Percentiles rank a stretch among this genome's conserved stretches.
Conservation (phyloP, 2,113 vertebrate species). For the Fulica atra region DNA sequence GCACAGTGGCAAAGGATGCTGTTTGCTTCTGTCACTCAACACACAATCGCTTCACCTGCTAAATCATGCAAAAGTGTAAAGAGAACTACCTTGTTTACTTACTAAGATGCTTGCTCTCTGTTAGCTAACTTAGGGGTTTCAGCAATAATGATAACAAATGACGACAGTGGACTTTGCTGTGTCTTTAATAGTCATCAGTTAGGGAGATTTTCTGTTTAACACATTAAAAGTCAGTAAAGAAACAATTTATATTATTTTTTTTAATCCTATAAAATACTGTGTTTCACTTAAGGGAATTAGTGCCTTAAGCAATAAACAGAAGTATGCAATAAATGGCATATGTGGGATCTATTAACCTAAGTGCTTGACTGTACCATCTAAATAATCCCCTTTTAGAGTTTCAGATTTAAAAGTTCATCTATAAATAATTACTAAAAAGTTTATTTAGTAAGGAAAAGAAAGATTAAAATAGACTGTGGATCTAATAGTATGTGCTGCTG, state of each 20-base stretch:
- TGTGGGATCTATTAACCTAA: conserved; percentile 56
- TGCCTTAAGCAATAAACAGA: conserved; percentile 57
- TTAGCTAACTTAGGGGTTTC: not conserved
- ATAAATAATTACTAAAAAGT: not conserved
- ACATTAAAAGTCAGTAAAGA: conserved; percentile 19
- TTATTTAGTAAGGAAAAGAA: not conserved
- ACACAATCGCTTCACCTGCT: not conserved
- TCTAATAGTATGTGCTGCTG: not conserved
- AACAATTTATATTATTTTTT: conserved; percentile 31
- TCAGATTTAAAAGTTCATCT: not conserved
- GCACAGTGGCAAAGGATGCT: not conserved
- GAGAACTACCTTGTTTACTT: not conserved
- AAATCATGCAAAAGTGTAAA: not conserved
- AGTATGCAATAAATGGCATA: conserved; percentile 60
- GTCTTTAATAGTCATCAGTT: not conserved
- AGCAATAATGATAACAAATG: not conserved
- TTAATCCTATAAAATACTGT: conserved; percentile 46
- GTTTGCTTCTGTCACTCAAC: not conserved
- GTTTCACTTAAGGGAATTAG: conserved; percentile 53
- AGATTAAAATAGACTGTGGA: not conserved
- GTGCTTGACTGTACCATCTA: not conserved
- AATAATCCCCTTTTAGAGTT: not conserved
- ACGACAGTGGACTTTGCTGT: not conserved
- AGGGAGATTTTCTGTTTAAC: conserved; percentile 21
- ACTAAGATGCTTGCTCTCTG: not conserved